Evolutionary conservation across 2,888 invertebrate genomes (phyloP).

Genomic region (Drosophila rellima): DNA sequence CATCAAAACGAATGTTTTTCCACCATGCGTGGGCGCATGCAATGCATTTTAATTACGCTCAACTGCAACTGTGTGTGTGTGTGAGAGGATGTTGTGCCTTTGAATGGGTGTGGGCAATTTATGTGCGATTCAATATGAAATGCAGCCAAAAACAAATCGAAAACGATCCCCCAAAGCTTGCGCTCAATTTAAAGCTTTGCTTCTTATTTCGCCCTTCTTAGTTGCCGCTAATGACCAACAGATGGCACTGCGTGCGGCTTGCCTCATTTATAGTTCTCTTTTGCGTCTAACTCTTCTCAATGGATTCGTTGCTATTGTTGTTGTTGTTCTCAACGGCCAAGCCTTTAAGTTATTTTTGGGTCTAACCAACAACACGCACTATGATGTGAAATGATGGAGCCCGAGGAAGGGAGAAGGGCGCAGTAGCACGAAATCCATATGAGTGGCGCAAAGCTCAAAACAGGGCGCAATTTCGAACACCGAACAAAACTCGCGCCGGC

Average conservation of each 20-base stretch:
- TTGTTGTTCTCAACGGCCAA: conserved; percentile 37
- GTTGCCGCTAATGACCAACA: conserved; percentile 63
- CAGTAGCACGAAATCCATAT: conserved; percentile 14
- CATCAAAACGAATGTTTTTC: conserved; percentile 79
- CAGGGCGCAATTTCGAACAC: conserved; percentile 26
- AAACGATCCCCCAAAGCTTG: conserved; percentile 66
- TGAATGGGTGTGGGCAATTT: conserved; percentile 34
- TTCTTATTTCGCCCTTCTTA: conserved; percentile 41
- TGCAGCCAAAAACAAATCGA: conserved; percentile 17
- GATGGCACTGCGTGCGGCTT: conserved; percentile 56
- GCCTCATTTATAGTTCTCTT: conserved; percentile 36
- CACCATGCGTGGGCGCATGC: conserved; percentile 54
- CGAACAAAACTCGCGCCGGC: conserved; percentile 39
- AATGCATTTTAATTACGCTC: conserved; percentile 61
- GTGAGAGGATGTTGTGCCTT: conserved; percentile 55
- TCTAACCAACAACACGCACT: conserved; percentile 23
- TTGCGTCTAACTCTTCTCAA: conserved; percentile 45
- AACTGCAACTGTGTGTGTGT: conserved; percentile 13
- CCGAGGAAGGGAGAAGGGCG: not conserved
- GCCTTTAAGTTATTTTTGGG: conserved; percentile 53
- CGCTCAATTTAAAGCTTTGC: conserved; percentile 49
- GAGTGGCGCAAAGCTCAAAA: conserved; percentile 22
- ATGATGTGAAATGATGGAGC: not conserved
- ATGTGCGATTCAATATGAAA: conserved; percentile 32
- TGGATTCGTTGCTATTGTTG: conserved; percentile 12